Conservation (phyloP, 2,888 invertebrate genomes). For the Sepiola atlantica region DNA sequence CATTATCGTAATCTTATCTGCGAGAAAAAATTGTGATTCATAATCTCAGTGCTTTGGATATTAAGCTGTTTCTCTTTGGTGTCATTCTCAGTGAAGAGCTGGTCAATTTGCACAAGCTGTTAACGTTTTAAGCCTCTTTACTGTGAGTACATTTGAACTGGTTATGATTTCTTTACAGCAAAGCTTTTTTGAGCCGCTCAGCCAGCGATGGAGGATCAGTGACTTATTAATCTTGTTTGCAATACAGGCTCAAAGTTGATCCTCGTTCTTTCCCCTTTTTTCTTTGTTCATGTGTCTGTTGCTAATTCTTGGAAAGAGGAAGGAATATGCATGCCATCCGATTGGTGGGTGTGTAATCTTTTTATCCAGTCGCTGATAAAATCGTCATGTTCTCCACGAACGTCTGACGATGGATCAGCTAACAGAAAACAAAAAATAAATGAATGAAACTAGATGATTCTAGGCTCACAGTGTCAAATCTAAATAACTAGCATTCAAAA, state of each 20-base stretch:
- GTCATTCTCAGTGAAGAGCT: neutral
- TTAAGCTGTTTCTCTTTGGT: neutral
- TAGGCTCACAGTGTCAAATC: no score
- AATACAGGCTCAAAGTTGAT: conserved; percentile 15
- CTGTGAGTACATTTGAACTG: neutral
- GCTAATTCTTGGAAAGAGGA: no score
- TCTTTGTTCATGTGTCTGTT: neutral
- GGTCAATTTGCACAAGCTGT: neutral
- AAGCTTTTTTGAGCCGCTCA: neutral
- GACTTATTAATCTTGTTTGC: conserved; percentile 32
- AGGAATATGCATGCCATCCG: no score
- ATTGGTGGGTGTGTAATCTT: neutral
- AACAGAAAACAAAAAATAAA: no score
- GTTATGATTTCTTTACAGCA: neutral
- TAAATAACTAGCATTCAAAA: no score
- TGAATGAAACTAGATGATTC: no score
- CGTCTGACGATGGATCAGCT: neutral
- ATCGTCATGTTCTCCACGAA: neutral
- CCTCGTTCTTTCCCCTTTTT: neutral
- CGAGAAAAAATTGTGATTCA: neutral
- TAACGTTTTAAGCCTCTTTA: conserved; percentile 11
- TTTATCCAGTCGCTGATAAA: neutral
- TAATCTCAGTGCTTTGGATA: neutral
- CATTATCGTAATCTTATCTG: neutral
- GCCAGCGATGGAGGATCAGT: neutral